Percentiles rank a stretch among this genome's conserved stretches.
Evolutionary conservation across 2,797 vertebrate genomes (phyloP).

Genomic region (Pteropus rufus): DNA sequence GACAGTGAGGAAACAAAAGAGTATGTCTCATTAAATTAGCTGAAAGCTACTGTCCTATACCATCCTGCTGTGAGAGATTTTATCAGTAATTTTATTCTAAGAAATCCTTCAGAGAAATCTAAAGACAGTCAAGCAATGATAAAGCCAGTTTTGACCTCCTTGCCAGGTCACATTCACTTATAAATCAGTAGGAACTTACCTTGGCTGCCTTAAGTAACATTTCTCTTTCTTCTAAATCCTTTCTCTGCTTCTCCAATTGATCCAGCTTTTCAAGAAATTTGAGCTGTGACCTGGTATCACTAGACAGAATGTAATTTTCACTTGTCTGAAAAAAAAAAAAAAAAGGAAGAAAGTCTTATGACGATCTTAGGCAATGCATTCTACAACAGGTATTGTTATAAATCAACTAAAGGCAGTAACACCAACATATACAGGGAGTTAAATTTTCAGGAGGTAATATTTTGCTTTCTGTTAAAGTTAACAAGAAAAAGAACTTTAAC

Average conservation of each 20-base stretch:
- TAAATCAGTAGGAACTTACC: conserved; percentile 80
- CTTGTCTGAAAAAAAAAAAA: conserved; percentile 83
- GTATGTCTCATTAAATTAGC: conserved; percentile 31
- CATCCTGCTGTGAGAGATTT: neutral
- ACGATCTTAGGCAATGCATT: neutral
- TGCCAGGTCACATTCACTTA: neutral
- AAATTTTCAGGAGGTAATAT: conserved; percentile 4
- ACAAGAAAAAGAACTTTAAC: neutral
- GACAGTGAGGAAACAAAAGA: conserved; percentile 9
- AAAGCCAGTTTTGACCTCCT: neutral
- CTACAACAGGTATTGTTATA: neutral
- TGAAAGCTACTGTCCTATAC: neutral
- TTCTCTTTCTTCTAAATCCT: conserved; percentile 92
- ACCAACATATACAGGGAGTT: neutral
- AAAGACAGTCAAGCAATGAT: neutral
- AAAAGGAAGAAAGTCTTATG: conserved; percentile 12
- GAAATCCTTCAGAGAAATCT: conserved; percentile 47
- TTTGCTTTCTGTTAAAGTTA: neutral
- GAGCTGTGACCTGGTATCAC: conserved; percentile 91
- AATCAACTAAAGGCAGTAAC: neutral
- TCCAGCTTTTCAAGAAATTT: conserved; percentile 94
- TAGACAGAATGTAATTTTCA: conserved; percentile 83
- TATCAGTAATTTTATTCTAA: conserved; percentile 37
- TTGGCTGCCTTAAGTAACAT: conserved; percentile 89
- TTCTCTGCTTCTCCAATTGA: conserved; percentile 90